phyloP scores from a whole-genome alignment of 1,140 invertebrate species.

The Anastrepha obliqua region DNA sequence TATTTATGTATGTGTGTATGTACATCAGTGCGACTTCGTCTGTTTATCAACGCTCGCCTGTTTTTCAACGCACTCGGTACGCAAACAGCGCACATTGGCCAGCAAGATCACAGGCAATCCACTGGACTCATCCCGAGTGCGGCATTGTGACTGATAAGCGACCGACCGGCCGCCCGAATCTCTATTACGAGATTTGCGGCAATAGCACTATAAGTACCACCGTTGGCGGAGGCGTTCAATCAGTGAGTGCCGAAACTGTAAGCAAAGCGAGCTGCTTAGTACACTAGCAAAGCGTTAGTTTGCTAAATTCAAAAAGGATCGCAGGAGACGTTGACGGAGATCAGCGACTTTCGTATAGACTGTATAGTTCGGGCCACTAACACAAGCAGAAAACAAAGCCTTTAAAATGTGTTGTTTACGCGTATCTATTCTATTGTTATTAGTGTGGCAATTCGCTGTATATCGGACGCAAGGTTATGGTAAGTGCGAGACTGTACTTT shows the following conservation, averaged over 20 bases:
- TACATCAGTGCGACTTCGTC: background rate
- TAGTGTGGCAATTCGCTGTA: background rate
- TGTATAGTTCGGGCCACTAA: background rate
- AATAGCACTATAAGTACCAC: constrained; percentile 24
- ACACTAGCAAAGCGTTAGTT: background rate
- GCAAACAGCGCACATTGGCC: background rate
- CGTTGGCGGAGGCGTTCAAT: background rate
- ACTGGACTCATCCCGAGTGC: background rate
- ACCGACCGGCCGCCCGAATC: background rate
- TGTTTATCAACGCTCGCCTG: constrained; percentile 31
- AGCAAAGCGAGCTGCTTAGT: background rate
- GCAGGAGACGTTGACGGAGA: background rate
- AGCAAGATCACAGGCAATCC: background rate
- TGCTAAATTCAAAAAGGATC: background rate
- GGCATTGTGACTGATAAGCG: constrained; percentile 17
- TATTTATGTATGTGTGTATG: background rate
- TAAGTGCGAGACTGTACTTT: constrained; percentile 46
- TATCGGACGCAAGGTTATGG: background rate
- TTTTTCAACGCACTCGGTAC: background rate
- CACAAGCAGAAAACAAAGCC: background rate
- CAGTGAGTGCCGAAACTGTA: constrained; percentile 6
- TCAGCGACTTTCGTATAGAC: background rate
- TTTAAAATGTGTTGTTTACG: background rate
- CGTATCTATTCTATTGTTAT: background rate
- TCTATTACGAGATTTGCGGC: background rate